These are phyloP conservation scores for Epizoanthus ramosus DNA, from an alignment of 92 coral and sea anemone species.

Conservation along the genomic window DNA sequence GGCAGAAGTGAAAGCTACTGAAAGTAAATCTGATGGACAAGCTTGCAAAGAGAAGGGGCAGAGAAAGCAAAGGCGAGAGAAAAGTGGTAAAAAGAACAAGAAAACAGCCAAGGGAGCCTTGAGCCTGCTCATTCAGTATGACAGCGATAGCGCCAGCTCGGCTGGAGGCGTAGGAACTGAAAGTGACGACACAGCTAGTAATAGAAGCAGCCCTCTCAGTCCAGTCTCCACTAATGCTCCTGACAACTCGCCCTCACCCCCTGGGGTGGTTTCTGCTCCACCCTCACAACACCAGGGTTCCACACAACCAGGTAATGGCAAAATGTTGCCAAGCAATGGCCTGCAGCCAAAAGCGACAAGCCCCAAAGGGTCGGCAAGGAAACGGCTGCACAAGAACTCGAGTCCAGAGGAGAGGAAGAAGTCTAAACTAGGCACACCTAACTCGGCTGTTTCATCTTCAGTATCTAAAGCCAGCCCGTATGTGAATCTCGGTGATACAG, in stretches of 20 bases:
- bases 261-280: conserved; percentile 3
- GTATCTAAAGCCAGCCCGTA: conserved; percentile 28
- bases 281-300: conserved; percentile 19
- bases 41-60: neutral
- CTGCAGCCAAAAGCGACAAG: conserved; percentile 21
- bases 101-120: conserved; percentile 71
- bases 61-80: conserved; percentile 11
- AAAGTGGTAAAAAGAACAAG: neutral
- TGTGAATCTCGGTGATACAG: conserved; percentile 78
- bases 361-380: conserved; percentile 38
- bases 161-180: conserved; percentile 71
- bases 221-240: conserved; percentile 40
- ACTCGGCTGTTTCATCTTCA: conserved; percentile 18
- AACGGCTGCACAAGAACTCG: conserved; percentile 37
- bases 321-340: conserved; percentile 21
- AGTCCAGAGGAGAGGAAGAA: conserved; percentile 65
- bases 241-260: conserved; percentile 44
- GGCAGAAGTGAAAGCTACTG: neutral
- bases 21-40: neutral
- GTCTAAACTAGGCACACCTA: conserved; percentile 31
- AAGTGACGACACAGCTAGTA: conserved; percentile 77
- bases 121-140: conserved; percentile 82
- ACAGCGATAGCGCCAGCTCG: conserved; percentile 90
- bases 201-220: conserved; percentile 72
- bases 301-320: conserved; percentile 43